These are phyloP conservation scores for Margarornis squamiger DNA, from an alignment of 2,797 vertebrate genomes.

Conservation along the genomic window DNA sequence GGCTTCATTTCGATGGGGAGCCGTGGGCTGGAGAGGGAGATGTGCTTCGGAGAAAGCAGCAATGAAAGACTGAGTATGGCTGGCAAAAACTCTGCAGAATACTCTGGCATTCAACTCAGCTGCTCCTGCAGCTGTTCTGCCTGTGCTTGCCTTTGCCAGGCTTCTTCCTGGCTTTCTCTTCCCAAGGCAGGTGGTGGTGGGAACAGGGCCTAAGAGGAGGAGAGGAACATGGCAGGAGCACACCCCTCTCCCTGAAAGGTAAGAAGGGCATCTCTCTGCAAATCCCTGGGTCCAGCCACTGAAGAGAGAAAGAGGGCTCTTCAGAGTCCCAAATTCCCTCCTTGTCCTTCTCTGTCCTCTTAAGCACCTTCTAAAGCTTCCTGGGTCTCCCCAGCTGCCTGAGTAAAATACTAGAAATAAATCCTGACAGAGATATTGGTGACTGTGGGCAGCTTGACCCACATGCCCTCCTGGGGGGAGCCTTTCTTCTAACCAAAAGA, in stretches of 20 bases:
- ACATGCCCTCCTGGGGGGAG: neutral
- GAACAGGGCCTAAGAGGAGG: neutral
- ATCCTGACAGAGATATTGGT: neutral
- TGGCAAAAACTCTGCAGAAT: neutral
- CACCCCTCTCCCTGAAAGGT: fast-evolving
- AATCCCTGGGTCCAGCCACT: neutral
- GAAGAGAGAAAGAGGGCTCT: neutral
- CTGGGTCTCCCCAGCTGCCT: neutral
- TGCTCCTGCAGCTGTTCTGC: conserved; percentile 5
- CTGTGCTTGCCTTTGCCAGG: fast-evolving
- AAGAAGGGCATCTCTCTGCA: neutral
- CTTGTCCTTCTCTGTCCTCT: neutral
- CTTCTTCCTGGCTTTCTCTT: neutral
- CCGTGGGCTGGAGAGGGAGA: fast-evolving
- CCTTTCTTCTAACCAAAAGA: neutral
- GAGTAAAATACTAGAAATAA: neutral
- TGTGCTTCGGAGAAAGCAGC: neutral
- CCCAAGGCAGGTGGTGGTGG: neutral
- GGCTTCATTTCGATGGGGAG: neutral
- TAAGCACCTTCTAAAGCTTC: neutral
- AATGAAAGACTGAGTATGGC: neutral
- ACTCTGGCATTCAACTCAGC: neutral
- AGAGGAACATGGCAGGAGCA: neutral
- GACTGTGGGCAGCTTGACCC: neutral
- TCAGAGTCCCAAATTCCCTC: neutral